Evolutionary conservation across 2,888 invertebrate genomes (phyloP), one percentile per base, ranked within the genome.

Genomic region (Stramonita haemastoma): DNA sequence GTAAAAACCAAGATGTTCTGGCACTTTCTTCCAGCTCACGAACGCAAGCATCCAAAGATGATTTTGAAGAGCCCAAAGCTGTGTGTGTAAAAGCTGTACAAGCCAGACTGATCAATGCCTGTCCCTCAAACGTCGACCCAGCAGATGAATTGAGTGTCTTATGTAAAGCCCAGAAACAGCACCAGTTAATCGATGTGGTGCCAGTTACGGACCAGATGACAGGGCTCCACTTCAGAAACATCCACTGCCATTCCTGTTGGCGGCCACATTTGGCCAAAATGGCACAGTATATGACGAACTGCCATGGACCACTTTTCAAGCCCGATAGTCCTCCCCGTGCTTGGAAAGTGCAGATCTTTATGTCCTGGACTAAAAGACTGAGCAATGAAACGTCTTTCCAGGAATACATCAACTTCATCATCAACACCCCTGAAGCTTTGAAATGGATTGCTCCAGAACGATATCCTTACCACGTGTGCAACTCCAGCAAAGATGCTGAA

Each of bases 161-260:
- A 6, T 79, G 77, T 32, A 32, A 32, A 32, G 32, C 32, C 32
- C 77, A 79, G 77, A 15, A 32, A 15, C 77, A 32, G 4, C 29
- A 26, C 32, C 77, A 79, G 77, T 19, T 79, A 19, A 32, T 4
- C 17, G 77, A 79, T 15, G 32, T 79, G 15, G 32, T 32, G 13
- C 77, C 77, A 32, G 77, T 79, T 32, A 79, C 77, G 1, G 77
- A 79, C 19, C 15, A 15, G 13, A 15, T 32, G 32, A 79, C 77
- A 5, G 77, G 77, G 0, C 77, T 79, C 19, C 77, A 79, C 32
- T 79, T 79, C 77, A 79, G 77, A 19, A 79, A 79, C 77, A 32
- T 32, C 15, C 77, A 79, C 77, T 79, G 77, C 34, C 77, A 79
- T 32, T 29, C 32, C 77, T 79, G 77, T 32, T 79, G 77, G 77